These are phyloP conservation scores for Vulpes vulpes DNA, from an alignment of 2,113 vertebrate genomes.

Conservation along the genomic window DNA sequence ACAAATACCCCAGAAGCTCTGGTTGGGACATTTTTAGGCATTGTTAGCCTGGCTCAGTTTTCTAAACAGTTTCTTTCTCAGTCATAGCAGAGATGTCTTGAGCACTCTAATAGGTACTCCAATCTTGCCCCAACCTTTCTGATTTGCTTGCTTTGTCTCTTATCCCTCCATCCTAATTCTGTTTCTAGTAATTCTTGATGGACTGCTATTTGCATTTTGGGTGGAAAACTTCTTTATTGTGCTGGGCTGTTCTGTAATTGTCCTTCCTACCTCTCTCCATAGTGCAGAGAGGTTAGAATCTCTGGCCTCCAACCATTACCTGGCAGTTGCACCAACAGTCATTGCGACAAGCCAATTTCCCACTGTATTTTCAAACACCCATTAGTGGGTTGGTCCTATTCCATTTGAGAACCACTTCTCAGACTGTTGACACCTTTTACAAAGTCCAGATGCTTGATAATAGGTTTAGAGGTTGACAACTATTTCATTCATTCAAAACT, in stretches of 20 bases:
- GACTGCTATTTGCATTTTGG: background rate
- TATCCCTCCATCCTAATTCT: background rate
- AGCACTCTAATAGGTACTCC: background rate
- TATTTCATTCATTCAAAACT: background rate
- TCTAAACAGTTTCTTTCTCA: background rate
- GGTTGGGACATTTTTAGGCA: background rate
- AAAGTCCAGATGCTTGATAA: slow-evolving; percentile 8
- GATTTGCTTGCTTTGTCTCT: background rate
- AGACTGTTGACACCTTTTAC: background rate
- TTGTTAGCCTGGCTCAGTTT: background rate
- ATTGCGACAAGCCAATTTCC: background rate
- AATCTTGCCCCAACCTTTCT: background rate
- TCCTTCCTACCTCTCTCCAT: background rate
- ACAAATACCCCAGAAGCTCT: background rate
- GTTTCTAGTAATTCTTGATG: background rate
- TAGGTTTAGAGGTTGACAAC: background rate
- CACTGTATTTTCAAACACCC: background rate
- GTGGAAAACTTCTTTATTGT: background rate
- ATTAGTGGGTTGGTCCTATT: background rate
- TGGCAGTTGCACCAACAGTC: background rate
- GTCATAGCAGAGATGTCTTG: background rate
- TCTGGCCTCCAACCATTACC: background rate
- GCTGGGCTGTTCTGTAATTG: background rate
- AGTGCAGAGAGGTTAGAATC: background rate
- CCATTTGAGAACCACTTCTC: background rate